Conservation (phyloP, 2,113 vertebrate species). For the Zosterops japonicus region DNA sequence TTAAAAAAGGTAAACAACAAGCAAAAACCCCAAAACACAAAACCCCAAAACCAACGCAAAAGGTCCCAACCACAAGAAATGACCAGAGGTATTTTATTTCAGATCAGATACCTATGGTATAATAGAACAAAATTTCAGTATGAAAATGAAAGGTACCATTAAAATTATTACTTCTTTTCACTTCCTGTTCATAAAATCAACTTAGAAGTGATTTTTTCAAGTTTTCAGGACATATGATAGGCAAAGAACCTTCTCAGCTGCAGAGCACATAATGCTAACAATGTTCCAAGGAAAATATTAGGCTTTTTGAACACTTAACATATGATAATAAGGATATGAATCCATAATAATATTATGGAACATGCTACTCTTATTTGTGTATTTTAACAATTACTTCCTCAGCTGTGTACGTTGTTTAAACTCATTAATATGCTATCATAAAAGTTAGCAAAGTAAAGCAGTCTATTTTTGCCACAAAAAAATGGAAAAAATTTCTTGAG, state of each 20-base stretch:
- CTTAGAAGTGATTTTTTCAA: background rate
- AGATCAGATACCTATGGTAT: background rate
- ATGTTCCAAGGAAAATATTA: constrained; percentile 32
- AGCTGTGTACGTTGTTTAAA: background rate
- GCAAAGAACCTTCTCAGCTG: background rate
- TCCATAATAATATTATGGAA: background rate
- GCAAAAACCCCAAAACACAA: background rate
- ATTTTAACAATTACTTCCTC: background rate
- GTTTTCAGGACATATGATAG: background rate
- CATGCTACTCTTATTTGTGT: background rate
- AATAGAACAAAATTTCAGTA: background rate
- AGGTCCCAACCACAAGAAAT: background rate
- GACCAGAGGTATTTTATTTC: background rate
- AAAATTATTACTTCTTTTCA: background rate
- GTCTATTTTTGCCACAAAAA: background rate
- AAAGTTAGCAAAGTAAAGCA: background rate
- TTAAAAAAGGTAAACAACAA: background rate
- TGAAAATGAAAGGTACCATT: background rate
- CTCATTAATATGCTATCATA: background rate
- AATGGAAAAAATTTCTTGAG: background rate
- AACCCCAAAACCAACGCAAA: background rate
- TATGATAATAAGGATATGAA: background rate
- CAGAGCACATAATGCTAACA: background rate
- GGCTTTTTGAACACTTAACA: background rate
- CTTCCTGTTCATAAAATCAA: constrained; percentile 10